These are phyloP conservation scores for Sturmia bella DNA, from an alignment of 2,888 invertebrate genomes.

Conservation along the genomic window DNA sequence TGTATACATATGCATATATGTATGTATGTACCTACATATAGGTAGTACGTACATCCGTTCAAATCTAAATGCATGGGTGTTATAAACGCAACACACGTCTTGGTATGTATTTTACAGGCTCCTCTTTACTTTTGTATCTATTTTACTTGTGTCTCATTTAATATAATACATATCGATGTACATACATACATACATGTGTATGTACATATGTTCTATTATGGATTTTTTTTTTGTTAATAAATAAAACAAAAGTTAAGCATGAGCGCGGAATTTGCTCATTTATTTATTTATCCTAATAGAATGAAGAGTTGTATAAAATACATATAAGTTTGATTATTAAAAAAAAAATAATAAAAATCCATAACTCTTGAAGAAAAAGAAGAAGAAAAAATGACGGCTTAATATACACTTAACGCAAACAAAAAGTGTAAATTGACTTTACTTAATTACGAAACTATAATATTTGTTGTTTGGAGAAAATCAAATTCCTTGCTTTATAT, in stretches of 20 bases:
- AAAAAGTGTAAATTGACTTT: neutral
- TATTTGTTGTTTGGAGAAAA: slow-evolving; percentile 37
- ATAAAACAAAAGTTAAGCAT: neutral
- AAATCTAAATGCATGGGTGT: neutral
- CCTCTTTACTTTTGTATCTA: slow-evolving; percentile 36
- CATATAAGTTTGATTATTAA: neutral
- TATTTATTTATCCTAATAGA: neutral
- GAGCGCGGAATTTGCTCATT: neutral
- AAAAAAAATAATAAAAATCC: neutral
- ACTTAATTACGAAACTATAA: neutral
- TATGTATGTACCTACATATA: too few species aligned
- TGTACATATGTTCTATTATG: neutral
- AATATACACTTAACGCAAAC: slow-evolving; percentile 9
- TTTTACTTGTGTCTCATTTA: slow-evolving; percentile 4
- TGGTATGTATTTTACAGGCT: slow-evolving; percentile 15
- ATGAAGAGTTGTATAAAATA: neutral
- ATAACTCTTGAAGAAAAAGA: neutral
- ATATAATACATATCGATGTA: too few species aligned
- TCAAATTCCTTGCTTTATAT: neutral
- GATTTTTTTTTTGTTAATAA: neutral
- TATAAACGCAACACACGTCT: slow-evolving; percentile 45
- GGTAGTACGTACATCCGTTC: too few species aligned
- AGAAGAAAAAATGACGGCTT: slow-evolving; percentile 22
- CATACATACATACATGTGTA: neutral
- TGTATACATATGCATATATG: too few species aligned